Percentiles rank a stretch among this genome's conserved stretches.
Evolutionary conservation across 2,113 vertebrate genomes (phyloP).

Genomic region (Glareola pratincola): DNA sequence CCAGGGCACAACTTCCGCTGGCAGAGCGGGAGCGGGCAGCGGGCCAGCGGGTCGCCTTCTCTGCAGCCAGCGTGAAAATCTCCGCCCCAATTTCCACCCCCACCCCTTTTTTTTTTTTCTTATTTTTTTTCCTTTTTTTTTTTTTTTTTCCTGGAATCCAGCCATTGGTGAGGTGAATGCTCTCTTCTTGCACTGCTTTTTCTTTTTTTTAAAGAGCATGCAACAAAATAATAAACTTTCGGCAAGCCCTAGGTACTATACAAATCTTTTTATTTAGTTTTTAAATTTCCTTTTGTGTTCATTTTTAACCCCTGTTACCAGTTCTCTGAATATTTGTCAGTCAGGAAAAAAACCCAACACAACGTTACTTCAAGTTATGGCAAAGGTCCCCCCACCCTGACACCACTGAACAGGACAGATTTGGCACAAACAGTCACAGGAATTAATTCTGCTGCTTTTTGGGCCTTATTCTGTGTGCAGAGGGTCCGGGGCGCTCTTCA

Average conservation of each 20-base stretch:
- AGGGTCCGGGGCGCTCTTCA: neutral
- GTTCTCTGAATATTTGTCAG: neutral
- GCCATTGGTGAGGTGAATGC: constrained; percentile 25
- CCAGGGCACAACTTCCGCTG: neutral
- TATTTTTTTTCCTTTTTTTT: neutral
- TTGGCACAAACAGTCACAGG: neutral
- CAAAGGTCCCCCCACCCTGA: constrained; percentile 13
- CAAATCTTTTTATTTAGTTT: neutral
- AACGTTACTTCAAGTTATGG: constrained; percentile 3
- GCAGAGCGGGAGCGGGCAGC: neutral
- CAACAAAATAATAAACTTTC: constrained; percentile 43
- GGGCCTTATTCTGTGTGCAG: neutral
- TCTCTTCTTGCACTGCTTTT: neutral
- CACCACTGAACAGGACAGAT: neutral
- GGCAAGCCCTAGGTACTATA: neutral
- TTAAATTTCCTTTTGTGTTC: neutral
- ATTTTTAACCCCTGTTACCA: constrained; percentile 2
- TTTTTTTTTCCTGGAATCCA: neutral
- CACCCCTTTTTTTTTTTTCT: neutral
- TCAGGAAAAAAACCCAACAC: neutral
- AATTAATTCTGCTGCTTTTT: constrained; percentile 20
- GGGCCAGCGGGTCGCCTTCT: neutral
- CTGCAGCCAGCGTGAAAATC: neutral
- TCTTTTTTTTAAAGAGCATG: neutral
- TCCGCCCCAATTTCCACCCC: neutral